A percentile compares a stretch with the other conserved stretches of the same genome.
Evolutionary conservation across 2,797 vertebrate species (phyloP).

Genomic region (Pachyuromys duprasi): DNA sequence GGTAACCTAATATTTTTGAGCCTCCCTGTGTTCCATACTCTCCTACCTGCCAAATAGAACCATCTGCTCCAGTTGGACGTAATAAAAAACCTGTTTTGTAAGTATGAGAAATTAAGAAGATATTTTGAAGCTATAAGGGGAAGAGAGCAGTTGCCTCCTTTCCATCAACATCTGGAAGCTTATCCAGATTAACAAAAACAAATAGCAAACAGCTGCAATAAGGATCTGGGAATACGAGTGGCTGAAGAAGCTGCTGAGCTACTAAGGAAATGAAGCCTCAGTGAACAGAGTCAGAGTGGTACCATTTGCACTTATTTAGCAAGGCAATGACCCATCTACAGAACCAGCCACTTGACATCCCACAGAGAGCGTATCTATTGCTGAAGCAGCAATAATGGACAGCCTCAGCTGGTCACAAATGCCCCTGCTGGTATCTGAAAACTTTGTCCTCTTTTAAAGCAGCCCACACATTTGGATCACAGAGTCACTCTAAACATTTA

Average conservation of each 20-base stretch:
- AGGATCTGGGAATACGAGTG: constrained; percentile 14
- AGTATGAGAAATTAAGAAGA: constrained; percentile 32
- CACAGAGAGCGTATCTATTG: constrained; percentile 25
- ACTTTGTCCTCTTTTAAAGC: constrained; percentile 44
- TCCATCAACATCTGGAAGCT: constrained; percentile 63
- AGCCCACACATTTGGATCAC: background rate
- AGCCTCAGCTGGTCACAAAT: background rate
- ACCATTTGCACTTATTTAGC: constrained; percentile 67
- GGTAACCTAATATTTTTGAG: constrained; percentile 71
- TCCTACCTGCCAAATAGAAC: constrained; percentile 66
- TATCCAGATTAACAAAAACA: constrained; percentile 58
- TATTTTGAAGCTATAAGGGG: constrained; percentile 36
- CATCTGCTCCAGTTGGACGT: constrained; percentile 68
- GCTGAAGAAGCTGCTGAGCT: constrained; percentile 58
- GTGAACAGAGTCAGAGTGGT: constrained; percentile 49
- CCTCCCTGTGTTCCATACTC: constrained; percentile 16
- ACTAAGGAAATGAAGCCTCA: constrained; percentile 46
- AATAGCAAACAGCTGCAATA: constrained; percentile 62
- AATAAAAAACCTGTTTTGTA: constrained; percentile 25
- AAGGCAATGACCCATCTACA: constrained; percentile 53
- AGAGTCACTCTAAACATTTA: background rate
- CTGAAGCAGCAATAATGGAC: constrained; percentile 59
- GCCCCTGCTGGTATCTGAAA: background rate
- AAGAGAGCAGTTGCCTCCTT: constrained; percentile 27
- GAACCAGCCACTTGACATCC: constrained; percentile 43